Evolutionary conservation across 1,140 invertebrate species (phyloP), one percentile per base, ranked within the genome.

Genomic region (Drosophila nebulosa): DNA sequence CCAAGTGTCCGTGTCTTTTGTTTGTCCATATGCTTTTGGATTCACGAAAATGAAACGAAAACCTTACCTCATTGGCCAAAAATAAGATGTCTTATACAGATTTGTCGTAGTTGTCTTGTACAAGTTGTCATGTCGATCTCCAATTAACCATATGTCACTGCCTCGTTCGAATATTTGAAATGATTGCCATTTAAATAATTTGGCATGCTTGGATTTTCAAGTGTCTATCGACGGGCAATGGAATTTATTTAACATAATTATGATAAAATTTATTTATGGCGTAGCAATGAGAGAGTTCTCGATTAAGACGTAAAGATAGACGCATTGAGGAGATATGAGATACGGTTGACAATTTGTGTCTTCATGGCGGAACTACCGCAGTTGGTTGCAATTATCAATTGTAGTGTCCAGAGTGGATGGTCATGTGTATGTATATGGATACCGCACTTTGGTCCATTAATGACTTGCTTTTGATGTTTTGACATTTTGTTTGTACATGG

Each of bases 401-500:
- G 52, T 55, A 30, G 39, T 32, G 52, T 32, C 14, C 14, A 10
- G 21, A 3, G 16, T 3, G n/a, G 26, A 36, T 32, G n/a, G n/a
- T 57, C 26, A 27, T 56, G n/a, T 7, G 16, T 18, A 24, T 57
- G 35, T 14, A 74, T 69, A 60, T 46, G n/a, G n/a, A n/a, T 26
- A 30, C 52, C 51, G 22, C 61, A 80, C 77, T 78, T 78, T 61
- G 78, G 59, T 75, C 67, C 83, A 81, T 88, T 85, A 85, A 88
- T 86, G 81, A 86, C 66, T 86, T 81, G 83, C 78, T 86, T 81
- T 78, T 70, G 78, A 88, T 88, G 81, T 69, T 88, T 81, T 85
- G 78, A 78, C 83, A 78, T 81, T 69, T 63, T 86, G 83, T 86
- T 85, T 86, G 78, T 56, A 51, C 53, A 59, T 42, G 52, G 27